These are phyloP conservation scores for Rousettus leschenaultii DNA, from an alignment of 2,113 vertebrate species.

Conservation along the genomic window DNA sequence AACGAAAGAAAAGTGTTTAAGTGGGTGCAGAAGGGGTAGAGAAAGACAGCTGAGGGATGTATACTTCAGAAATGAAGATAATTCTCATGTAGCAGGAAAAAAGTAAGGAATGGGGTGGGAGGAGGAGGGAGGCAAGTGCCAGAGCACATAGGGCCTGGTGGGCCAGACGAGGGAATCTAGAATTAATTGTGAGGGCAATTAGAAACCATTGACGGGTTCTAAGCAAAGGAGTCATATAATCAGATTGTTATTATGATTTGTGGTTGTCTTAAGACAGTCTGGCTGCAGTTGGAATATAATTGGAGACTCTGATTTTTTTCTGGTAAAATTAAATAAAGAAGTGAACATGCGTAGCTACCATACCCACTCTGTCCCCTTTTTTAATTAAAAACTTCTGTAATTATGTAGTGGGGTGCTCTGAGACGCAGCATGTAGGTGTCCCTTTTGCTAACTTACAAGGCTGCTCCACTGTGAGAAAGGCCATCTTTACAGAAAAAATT, in stretches of 20 bases:
- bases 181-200: background rate
- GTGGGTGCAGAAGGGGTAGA: background rate
- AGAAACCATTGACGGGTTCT: background rate
- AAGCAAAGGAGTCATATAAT: background rate
- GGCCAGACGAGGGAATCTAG: background rate
- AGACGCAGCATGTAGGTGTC: background rate
- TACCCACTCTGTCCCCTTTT: background rate
- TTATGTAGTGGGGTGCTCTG: background rate
- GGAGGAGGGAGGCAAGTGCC: background rate
- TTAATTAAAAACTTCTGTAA: background rate
- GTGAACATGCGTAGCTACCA: background rate
- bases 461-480: background rate
- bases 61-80: background rate
- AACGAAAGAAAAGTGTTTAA: background rate
- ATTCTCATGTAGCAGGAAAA: background rate
- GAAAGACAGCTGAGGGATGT: background rate
- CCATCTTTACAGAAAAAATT: background rate
- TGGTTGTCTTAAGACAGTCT: background rate
- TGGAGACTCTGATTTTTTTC: background rate
- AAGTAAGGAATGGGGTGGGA: background rate
- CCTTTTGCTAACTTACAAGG: background rate
- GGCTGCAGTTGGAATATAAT: background rate
- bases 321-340: background rate
- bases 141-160: background rate
- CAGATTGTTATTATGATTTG: background rate